A percentile compares a stretch with the other conserved stretches of the same genome.
Conservation (phyloP, 2,888 invertebrate genomes). For the Drosophila affinis region DNA sequence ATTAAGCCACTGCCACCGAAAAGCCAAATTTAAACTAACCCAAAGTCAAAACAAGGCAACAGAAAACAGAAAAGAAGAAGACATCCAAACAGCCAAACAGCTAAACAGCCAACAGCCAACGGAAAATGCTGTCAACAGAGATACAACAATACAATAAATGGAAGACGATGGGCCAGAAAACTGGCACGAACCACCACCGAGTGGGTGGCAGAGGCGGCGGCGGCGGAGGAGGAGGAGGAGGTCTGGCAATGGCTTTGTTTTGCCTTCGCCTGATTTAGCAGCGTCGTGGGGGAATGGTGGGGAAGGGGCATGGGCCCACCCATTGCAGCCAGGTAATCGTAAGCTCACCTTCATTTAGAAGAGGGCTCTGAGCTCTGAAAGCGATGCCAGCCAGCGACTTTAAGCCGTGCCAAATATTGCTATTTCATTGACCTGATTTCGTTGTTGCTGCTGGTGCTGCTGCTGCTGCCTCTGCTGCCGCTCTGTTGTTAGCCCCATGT, state of each 20-base stretch:
- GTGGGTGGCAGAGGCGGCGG: conserved; percentile 7
- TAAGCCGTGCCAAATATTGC: conserved; percentile 74
- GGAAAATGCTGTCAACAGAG: conserved; percentile 49
- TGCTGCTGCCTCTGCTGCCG: conserved; percentile 38
- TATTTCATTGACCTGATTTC: conserved; percentile 82
- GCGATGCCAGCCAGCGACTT: conserved; percentile 56
- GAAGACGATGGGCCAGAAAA: conserved; percentile 1
- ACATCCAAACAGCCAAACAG: conserved; percentile 25
- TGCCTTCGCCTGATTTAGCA: conserved; percentile 44
- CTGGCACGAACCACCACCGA: conserved; percentile 18
- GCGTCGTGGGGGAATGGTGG: conserved; percentile 18
- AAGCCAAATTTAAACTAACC: conserved; percentile 56
- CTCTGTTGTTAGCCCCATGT: conserved; percentile 32
- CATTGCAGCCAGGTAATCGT: neutral
- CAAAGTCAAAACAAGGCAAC: conserved; percentile 62
- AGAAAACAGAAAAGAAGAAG: conserved; percentile 24
- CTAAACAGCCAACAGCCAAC: conserved; percentile 17
- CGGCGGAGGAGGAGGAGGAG: neutral
- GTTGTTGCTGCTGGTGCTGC: conserved; percentile 39
- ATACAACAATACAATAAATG: neutral
- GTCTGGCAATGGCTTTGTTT: conserved; percentile 35
- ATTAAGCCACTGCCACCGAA: conserved; percentile 55
- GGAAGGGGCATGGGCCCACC: neutral
- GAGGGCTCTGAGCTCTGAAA: conserved; percentile 57
- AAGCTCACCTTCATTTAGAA: conserved; percentile 39